Percentiles rank a stretch among this genome's conserved stretches.
These are phyloP conservation scores for Heliconius himera DNA, from an alignment of 1,140 invertebrate genomes.

Conservation along the genomic window DNA sequence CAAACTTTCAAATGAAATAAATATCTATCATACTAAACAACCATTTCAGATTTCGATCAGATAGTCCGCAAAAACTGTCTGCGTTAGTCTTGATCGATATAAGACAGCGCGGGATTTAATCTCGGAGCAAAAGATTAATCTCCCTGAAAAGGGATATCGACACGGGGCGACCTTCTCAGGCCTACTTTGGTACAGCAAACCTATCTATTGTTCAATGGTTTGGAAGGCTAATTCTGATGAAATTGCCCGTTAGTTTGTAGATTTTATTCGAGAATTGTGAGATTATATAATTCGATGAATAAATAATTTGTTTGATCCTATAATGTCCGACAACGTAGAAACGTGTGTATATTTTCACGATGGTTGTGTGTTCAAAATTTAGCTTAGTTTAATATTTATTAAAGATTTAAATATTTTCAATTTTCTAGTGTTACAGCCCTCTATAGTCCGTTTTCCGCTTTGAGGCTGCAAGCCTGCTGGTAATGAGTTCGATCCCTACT, in stretches of 20 bases:
- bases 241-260: not conserved
- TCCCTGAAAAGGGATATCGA: conserved; percentile 24
- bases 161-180: conserved; percentile 15
- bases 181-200: conserved; percentile 10
- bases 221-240: conserved; percentile 10
- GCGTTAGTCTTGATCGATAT: conserved; percentile 31
- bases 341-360: no score
- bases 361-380: no score
- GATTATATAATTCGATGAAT: conserved; percentile 4
- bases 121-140: conserved; percentile 29
- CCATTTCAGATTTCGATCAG: not conserved
- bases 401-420: no score
- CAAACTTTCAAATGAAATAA: conserved; percentile 10
- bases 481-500: no score
- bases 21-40: not conserved
- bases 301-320: not conserved
- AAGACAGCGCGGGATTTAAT: conserved; percentile 24
- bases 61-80: not conserved
- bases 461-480: no score
- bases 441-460: no score
- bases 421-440: no score
- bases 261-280: not conserved
- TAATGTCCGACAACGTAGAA: not conserved
- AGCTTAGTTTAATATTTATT: no score
- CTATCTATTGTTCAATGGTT: conserved; percentile 18